Evolutionary conservation across 1,140 invertebrate species (phyloP), one percentile per base, ranked within the genome.

Genomic region (Dysdera silvatica): DNA sequence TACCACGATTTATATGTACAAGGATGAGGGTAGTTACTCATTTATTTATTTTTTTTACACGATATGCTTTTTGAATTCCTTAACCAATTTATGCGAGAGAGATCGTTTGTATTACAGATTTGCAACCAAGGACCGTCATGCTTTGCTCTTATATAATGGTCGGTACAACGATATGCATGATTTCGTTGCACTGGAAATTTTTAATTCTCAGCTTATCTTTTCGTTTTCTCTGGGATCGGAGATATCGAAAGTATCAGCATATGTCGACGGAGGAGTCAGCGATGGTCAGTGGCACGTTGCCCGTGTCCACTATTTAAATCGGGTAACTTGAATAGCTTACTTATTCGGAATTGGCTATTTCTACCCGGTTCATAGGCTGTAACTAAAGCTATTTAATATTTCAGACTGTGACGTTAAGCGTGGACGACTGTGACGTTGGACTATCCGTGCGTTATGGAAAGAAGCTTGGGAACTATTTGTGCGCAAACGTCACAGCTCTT

Each of bases 151-250:
- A 0, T 97, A 97, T 78, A 96, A 97, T 74, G 93, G 94, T 0
- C 80, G 93, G 1, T 96, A 95, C 74, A 95, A 96, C 74, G 91
- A 95, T 70, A 81, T 86, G 12, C 91, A 95, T 72, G 94, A 98
- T 74, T 98, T 95, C 71, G 89, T 98, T n/a, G 88, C 93, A 0
- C 73, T 99, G 31, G 92, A 96, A 74, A 78, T 95, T 0, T 75
- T 84, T 2, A 81, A 86, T 55, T 82, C 83, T 2, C 81, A 84
- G 14, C 75, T 97, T 0, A 82, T 87, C 61, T 95, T 98, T 76
- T 89, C 89, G 16, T 96, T 91, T 73, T 94, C 88, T 0, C 31
- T 78, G 96, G 1, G 95, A 92, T 1, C 85, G 84, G 14, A 72
- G 73, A 49, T 55, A n/a, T 35, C 33, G 29, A 61, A 61, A 14